A percentile compares a stretch with the other conserved stretches of the same genome.
Evolutionary conservation across 2,797 vertebrate genomes (phyloP).

Genomic region (Siniperca scherzeri): DNA sequence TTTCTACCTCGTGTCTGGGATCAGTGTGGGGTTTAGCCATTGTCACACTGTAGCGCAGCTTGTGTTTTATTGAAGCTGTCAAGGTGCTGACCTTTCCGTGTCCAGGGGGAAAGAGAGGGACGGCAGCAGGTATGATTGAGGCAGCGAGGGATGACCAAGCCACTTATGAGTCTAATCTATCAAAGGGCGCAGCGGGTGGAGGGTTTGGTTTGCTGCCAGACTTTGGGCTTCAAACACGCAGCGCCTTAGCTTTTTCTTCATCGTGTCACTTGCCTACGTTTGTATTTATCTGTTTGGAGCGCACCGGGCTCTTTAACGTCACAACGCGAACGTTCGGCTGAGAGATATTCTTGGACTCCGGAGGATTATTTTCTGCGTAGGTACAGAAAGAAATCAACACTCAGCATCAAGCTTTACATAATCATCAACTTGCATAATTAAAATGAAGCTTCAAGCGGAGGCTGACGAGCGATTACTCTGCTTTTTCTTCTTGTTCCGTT

Average conservation of each 20-base stretch:
- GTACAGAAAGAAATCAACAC: neutral
- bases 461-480: no score
- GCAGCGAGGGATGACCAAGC: conserved; percentile 39
- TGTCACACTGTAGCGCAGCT: conserved; percentile 29
- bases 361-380: neutral
- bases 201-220: conserved; percentile 26
- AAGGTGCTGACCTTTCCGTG: conserved; percentile 63
- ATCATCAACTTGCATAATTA: neutral
- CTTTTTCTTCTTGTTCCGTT: no score
- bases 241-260: neutral
- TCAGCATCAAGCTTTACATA: neutral
- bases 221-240: neutral
- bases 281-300: neutral
- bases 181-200: neutral
- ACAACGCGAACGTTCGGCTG: no score
- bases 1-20: no score
- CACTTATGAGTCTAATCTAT: conserved; percentile 55
- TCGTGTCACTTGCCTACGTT: neutral
- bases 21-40: conserved; percentile 37
- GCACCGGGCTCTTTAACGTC: no score
- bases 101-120: conserved; percentile 47
- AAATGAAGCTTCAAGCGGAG: no score
- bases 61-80: conserved; percentile 72
- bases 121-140: conserved; percentile 43
- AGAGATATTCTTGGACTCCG: no score